These are phyloP conservation scores for Regulus satrapa DNA, from an alignment of 2,113 vertebrate species.

Conservation along the genomic window DNA sequence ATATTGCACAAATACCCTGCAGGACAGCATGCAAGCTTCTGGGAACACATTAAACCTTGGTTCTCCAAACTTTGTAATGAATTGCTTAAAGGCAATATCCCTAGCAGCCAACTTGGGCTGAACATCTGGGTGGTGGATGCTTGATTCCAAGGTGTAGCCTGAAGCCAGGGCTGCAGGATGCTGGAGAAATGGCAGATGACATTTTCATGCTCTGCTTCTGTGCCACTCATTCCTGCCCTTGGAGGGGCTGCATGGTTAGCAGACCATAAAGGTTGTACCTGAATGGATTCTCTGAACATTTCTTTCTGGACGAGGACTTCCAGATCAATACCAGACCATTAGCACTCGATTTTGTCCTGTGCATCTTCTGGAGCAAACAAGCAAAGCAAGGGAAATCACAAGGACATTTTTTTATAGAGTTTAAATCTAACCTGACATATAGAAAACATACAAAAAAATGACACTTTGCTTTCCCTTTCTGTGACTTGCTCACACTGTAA, in stretches of 20 bases:
- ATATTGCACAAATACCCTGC: not conserved
- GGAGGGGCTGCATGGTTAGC: not conserved
- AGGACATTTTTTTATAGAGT: not conserved
- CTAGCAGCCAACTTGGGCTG: not conserved
- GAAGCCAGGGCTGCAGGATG: not conserved
- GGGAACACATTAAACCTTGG: not conserved
- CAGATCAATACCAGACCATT: not conserved
- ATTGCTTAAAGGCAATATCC: not conserved
- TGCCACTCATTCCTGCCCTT: not conserved
- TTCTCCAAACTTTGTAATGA: not conserved
- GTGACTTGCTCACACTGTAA: not conserved
- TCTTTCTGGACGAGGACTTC: not conserved
- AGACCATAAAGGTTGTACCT: not conserved
- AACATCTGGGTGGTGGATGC: not conserved
- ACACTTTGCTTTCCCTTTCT: not conserved
- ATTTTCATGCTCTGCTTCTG: not conserved
- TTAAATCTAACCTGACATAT: not conserved
- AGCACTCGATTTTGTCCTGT: not conserved
- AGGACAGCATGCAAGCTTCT: not conserved
- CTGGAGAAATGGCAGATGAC: not conserved
- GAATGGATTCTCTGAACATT: not conserved
- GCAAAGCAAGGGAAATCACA: not conserved
- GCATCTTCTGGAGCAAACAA: not conserved
- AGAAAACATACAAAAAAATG: not conserved
- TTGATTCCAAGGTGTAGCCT: not conserved